Evolutionary conservation across 2,113 vertebrate genomes (phyloP).

Genomic region (Arothron firmamentum): DNA sequence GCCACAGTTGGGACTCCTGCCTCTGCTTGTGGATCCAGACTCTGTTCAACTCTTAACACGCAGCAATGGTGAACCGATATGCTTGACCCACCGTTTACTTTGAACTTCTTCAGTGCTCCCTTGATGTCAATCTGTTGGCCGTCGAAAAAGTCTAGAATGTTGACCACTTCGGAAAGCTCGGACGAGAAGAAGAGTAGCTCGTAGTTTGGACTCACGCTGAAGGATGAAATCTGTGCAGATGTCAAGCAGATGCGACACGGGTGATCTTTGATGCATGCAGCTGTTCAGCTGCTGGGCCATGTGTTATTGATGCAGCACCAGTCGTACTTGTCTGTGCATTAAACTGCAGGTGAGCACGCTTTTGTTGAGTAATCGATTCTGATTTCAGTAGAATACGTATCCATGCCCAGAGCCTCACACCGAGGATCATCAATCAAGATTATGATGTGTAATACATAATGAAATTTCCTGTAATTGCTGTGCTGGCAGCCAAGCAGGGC

Average conservation of each 20-base stretch:
- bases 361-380: conserved; percentile 49
- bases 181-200: conserved; percentile 71
- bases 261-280: background rate
- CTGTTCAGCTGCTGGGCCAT: background rate
- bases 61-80: background rate
- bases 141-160: conserved; percentile 46
- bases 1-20: too few relatives aligned
- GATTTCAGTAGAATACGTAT: conserved; percentile 46
- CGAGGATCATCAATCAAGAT: conserved; percentile 44
- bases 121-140: accelerated
- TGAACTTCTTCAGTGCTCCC: background rate
- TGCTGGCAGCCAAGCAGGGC: conserved; percentile 36
- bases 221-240: conserved; percentile 67
- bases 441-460: conserved; percentile 57
- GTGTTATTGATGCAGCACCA: conserved; percentile 10
- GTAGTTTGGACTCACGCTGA: conserved; percentile 69
- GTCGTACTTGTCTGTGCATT: conserved; percentile 11
- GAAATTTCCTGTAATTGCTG: conserved; percentile 50
- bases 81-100: conserved; percentile 42
- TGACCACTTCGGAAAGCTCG: conserved; percentile 26
- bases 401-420: conserved; percentile 31
- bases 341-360: conserved; percentile 52
- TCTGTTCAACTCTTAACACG: too few relatives aligned
- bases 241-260: conserved; percentile 1
- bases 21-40: too few relatives aligned